Base-by-base conservation (phyloP, 2,888 invertebrate species). In the Crepidodera aurea region DNA sequence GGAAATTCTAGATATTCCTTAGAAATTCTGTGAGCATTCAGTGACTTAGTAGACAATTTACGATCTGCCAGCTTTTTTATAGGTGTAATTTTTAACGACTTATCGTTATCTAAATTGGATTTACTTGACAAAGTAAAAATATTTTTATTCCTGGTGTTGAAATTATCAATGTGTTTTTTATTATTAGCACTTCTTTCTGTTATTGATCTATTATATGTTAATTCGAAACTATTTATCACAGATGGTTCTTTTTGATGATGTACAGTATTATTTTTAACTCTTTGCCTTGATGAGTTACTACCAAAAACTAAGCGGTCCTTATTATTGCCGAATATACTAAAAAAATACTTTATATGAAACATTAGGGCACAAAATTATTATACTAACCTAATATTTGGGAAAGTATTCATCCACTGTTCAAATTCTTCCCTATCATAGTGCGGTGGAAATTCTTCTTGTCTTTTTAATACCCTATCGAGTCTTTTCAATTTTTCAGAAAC, bases 371-470 rank as follows among this genome's bases (percentile, higher is more conserved):
- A 22, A 4, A 60, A 40, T 18, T 37, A 22, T 12, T 44, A 22
- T 13, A 58, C 51, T 62, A 75, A 86, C 86, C 85, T 84, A 69
- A 87, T 80, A 69, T 84, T 84, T 65, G 86, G 86, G 78, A 86
- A 87, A 34, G 84, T 76, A 60, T 83, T 78, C 62, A 82, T 83
- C 87, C 87, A 87, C 70, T 86, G 84, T 60, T 82, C 82, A 70
- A 86, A 86, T 74, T 87, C 87, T 29, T 86, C 84, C 64, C 83
- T 76, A 65, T 86, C 84, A 55, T 84, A 83, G 44, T 83, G 80
- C 25, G 82, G 69, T 0, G 79, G 79, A 42, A 82, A 82, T 64
- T 84, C 83, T 18, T 84, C 84, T 68, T 84, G 83, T 75, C 85
- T 81, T 70, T 84, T 84, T 25, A 87, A 73, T 10, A 86, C 84